Evolutionary conservation across 2,797 vertebrate species (phyloP).

Genomic region (Scarus forsteni): DNA sequence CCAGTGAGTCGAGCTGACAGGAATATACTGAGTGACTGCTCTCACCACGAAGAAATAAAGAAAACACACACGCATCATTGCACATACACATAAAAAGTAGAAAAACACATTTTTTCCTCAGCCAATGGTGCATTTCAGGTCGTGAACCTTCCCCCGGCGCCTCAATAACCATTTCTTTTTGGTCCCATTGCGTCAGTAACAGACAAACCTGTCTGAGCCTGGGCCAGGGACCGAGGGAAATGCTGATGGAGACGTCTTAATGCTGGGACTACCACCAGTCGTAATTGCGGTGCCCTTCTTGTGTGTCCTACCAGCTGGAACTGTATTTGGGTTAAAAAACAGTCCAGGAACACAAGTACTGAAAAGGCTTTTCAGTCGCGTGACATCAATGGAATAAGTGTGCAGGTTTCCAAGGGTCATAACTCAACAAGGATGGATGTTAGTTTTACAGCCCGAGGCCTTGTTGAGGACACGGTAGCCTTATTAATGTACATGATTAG

Average conservation of each 20-base stretch:
- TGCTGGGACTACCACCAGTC: conserved; percentile 20
- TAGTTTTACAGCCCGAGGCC: conserved; percentile 17
- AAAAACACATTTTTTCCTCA: conserved; percentile 56
- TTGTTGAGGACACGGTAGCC: not conserved
- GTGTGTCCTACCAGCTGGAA: conserved; percentile 36
- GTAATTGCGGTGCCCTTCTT: conserved; percentile 47
- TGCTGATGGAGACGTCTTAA: conserved; percentile 48
- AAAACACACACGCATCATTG: conserved; percentile 46
- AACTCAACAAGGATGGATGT: conserved; percentile 17
- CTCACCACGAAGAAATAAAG: conserved; percentile 34
- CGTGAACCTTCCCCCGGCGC: conserved; percentile 51
- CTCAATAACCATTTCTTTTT: conserved; percentile 34
- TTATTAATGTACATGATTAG: conserved; percentile 1
- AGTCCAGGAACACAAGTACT: conserved; percentile 21
- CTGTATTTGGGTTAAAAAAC: conserved; percentile 27
- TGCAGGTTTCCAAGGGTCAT: conserved; percentile 13
- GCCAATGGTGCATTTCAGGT: conserved; percentile 62
- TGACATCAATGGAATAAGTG: conserved; percentile 51
- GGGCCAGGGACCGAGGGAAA: conserved; percentile 51
- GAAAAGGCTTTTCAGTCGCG: conserved; percentile 21
- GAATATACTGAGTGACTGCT: conserved; percentile 51
- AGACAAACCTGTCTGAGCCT: conserved; percentile 48
- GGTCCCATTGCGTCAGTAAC: conserved; percentile 55
- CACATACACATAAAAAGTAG: conserved; percentile 18
- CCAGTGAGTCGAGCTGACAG: conserved; percentile 49